phyloP scores from a whole-genome alignment of 2,888 invertebrate species.

The Pecten maximus region DNA sequence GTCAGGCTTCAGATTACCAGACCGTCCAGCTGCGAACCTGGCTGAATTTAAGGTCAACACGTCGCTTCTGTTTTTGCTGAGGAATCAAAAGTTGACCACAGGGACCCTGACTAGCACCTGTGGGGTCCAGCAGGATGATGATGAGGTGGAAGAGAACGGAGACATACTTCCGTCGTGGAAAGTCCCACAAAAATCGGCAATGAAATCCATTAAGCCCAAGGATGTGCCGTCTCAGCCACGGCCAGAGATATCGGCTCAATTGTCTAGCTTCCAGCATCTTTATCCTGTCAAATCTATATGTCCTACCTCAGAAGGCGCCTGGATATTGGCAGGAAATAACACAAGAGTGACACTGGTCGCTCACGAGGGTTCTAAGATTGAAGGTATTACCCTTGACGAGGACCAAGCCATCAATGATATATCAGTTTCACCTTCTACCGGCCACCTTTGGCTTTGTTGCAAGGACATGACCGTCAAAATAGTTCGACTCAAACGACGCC shows the following conservation, averaged over 20 bases:
- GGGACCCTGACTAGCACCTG: background rate
- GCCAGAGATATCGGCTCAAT: background rate
- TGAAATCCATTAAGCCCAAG: background rate
- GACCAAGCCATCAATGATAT: conserved; percentile 22
- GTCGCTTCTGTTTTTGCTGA: conserved; percentile 13
- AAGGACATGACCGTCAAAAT: conserved; percentile 17
- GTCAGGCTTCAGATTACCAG: background rate
- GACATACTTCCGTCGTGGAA: background rate
- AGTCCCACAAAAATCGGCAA: background rate
- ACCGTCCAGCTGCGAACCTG: background rate
- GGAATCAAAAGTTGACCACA: background rate
- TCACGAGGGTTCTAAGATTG: background rate
- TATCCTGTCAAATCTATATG: background rate
- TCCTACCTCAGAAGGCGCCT: background rate
- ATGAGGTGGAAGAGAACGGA: background rate
- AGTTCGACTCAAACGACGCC: background rate
- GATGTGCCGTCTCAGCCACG: background rate
- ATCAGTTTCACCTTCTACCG: background rate
- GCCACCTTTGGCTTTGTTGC: background rate
- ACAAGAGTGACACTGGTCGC: background rate
- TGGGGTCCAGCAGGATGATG: background rate
- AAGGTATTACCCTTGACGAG: background rate
- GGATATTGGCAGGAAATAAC: conserved; percentile 17
- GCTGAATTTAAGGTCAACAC: background rate
- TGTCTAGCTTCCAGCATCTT: background rate